Base-by-base conservation (phyloP, 2,797 vertebrate species). In the Lophotriccus pileatus region DNA sequence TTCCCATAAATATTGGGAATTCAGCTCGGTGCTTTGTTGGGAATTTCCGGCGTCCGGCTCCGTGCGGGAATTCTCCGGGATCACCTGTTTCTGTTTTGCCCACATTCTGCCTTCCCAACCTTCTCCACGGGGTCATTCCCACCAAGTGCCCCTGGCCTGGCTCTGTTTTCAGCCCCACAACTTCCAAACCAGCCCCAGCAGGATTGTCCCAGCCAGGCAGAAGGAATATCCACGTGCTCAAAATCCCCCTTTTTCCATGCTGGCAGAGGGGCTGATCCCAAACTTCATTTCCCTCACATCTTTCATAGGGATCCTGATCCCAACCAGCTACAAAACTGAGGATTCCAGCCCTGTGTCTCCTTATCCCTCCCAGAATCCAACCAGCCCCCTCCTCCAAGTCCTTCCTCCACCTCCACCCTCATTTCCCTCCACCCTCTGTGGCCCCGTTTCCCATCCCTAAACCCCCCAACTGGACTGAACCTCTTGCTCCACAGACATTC, bases 401-500 rank as follows among this genome's bases (percentile, higher is more conserved):
- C 13, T 60, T 34, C 25, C 6, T 12, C n/a, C 16, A 14, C 25
- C 6, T 12, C n/a, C 16, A 14, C 2, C 34, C 72, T 68, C 47
- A 30, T 41, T 13, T 50, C 14, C 3, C 12, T 60, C 13, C 19
- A 5, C 5, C 23, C 8, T 22, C 37, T 0, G 0, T 12, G 24
- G 7, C 5, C 9, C 6, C 13, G 1, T 60, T 83, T 63, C 41
- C 37, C 36, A 34, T 30, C 19, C 12, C 2, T n/a, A 75, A 28
- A 32, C 5, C 1, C 18, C 8, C 10, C 15, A 44, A 14, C 9
- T 7, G 14, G 59, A 13, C 43, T 4, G 19, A 67, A 56, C 14
- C 30, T 39, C 25, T 27, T 14, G 28, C 44, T 47, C 25, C 1
- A 1, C 39, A 41, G 9, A 4, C 19, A 14, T 18, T 44, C 69